Evolutionary conservation across 2,888 invertebrate species (phyloP), one percentile per base, ranked within the genome.

Genomic region (Hydropsyche betteni): DNA sequence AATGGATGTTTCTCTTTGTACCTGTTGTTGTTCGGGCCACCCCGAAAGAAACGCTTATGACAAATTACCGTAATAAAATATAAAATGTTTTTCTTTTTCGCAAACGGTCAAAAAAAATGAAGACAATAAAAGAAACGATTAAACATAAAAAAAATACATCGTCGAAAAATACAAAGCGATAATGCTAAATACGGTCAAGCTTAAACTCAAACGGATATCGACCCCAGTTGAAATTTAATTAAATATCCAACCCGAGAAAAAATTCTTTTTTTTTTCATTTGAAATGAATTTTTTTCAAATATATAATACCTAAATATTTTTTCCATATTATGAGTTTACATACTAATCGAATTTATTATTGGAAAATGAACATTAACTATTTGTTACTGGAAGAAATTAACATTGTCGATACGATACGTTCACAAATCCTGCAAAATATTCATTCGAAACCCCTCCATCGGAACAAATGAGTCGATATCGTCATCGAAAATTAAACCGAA

Each of bases 1-100:
- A 58, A 58, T 58, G 58, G 24, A 16, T 58, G 16, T 58, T 58
- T 58, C 58, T 58, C 24, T 58, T 58, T 58, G 14, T 58, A 58
- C 58, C 58, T 58, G 58, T 64, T 64, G 64, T 64, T 58, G 58
- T 64, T 64, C 34, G 24, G 34, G 64, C 64, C 36, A 64, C 34
- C 36, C 64, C 8, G 36, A 64, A 34, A 64, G 36, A 64, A 64
- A 64, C 64, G 34, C 64, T 64, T 64, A 64, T 64, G 64, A 64
- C 64, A 64, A 64, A 64, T 64, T 64, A 34, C 64, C 36, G 64
- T n/a, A 64, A 64, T 64, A 64, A 64, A 64, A 64, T 34, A 64
- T 36, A n/a, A 64, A 64, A 64, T 34, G 36, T 36, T 64, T 64
- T 58, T 24, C 64, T 34, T 64, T 64, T 64, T 36, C 12, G 44